Percentiles rank a stretch among this genome's conserved stretches.
phyloP scores from a whole-genome alignment of 2,797 vertebrate species.

The Sebastiscus albofasciatus region DNA sequence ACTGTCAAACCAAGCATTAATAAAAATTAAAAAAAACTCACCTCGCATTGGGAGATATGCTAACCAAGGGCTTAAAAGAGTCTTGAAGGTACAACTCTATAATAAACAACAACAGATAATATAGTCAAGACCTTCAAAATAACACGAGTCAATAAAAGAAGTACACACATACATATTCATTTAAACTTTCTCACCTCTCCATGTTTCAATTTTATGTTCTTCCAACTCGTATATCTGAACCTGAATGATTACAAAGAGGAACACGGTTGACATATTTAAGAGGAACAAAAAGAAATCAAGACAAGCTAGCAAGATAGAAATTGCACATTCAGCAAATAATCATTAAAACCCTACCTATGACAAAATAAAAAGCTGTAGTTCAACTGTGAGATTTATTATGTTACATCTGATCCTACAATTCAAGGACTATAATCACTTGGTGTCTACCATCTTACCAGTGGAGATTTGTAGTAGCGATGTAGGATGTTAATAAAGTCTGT shows the following conservation, averaged over 20 bases:
- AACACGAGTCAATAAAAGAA: neutral
- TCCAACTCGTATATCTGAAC: conserved; percentile 99
- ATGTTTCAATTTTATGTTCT: conserved; percentile 99
- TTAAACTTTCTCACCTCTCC: conserved; percentile 89
- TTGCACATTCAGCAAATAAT: neutral
- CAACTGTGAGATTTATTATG: neutral
- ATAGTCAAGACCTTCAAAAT: neutral
- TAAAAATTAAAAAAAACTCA: conserved; percentile 54
- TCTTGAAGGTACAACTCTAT: conserved; percentile 95
- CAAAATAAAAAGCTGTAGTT: neutral
- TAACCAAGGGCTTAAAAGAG: conserved; percentile 96
- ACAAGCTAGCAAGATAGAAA: neutral
- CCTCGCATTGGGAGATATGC: conserved; percentile 97
- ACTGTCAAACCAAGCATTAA: neutral
- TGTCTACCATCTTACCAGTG: conserved; percentile 86
- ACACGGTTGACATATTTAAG: neutral
- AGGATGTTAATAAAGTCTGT: conserved; percentile 99
- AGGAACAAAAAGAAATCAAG: neutral
- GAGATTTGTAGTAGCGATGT: conserved; percentile 98
- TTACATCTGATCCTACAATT: neutral
- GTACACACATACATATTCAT: neutral
- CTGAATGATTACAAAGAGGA: conserved; percentile 72
- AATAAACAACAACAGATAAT: conserved; percentile 12
- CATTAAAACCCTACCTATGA: neutral
- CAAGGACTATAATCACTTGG: neutral